These are phyloP conservation scores for Channa maculata DNA, from an alignment of 2,113 vertebrate genomes.

Conservation along the genomic window DNA sequence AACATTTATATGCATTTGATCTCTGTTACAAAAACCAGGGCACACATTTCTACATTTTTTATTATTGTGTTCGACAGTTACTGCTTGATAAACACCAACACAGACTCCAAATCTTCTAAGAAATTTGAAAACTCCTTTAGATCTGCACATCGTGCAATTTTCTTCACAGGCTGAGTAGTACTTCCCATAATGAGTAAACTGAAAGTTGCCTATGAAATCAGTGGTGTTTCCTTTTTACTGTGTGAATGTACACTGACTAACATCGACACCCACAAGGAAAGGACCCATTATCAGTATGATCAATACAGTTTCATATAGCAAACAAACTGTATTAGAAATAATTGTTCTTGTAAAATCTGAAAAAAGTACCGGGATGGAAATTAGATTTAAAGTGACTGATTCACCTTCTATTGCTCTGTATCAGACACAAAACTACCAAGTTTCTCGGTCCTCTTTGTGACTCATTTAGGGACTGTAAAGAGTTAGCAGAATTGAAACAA, in stretches of 20 bases:
- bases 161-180: neutral
- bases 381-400: conserved; percentile 1
- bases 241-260: neutral
- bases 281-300: conserved; percentile 8
- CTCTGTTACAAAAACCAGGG: neutral
- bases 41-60: no score
- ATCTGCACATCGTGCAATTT: neutral
- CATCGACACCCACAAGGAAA: neutral
- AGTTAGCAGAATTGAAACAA: neutral
- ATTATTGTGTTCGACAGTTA: neutral
- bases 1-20: conserved; percentile 9
- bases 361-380: neutral
- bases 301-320: neutral
- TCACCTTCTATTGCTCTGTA: no score
- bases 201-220: neutral
- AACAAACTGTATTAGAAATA: neutral
- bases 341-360: neutral
- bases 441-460: neutral
- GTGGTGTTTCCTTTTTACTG: neutral
- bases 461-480: conserved; percentile 3
- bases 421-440: neutral
- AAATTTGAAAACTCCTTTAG: no score
- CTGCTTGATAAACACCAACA: neutral
- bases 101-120: no score
- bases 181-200: neutral